Base-by-base conservation (phyloP, 2,113 vertebrate species). In the Balaenoptera acutorostrata region DNA sequence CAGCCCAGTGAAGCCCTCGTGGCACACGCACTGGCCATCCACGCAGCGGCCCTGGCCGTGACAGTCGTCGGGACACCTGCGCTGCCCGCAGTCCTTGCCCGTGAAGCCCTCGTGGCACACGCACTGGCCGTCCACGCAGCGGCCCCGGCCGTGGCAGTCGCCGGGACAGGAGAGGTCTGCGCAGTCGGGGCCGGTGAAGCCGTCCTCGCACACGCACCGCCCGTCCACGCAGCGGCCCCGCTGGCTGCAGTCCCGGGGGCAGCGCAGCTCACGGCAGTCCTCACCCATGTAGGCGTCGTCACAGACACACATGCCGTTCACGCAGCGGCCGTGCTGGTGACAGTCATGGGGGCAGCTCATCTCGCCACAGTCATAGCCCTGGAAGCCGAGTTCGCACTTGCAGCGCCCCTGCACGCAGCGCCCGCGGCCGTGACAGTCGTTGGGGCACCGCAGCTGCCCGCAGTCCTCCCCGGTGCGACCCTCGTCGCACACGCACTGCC, bases 321-420 rank as follows among this genome's bases (percentile, higher is more conserved):
- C 98, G 1, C 99, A 99, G 14, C 98, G 98, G 1, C 99, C 99
- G 0, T 0, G 99, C 1, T 61, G 93, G 96, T 99, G 96, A 96
- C 99, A 99, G 20, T 99, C 98, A 0, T 98, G 99, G 68, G 99
- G 99, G 44, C 99, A 99, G 33, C 99, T 98, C 97, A 99, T 99
- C 33, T 99, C 80, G 0, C 99, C 95, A 0, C 99, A 99, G 98
- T 99, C 99, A 0, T 98, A 98, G 0, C 99, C 99, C 0, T 82
- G 81, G 89, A 98, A 99, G 3, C 99, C 99, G 14, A 98, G 98
- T 0, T 99, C 97, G 0, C 99, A 99, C 17, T 98, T 49, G 0
- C 99, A 99, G n/a, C 97, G 98, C 29, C 99, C 99, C 0, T 98
- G 94, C 12, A 99, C 46, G 0, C 99, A 99, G 31, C 6, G 98